Evolutionary conservation across 2,888 invertebrate species (phyloP), one percentile per base, ranked within the genome.

Genomic region (Creontiades dilutus): DNA sequence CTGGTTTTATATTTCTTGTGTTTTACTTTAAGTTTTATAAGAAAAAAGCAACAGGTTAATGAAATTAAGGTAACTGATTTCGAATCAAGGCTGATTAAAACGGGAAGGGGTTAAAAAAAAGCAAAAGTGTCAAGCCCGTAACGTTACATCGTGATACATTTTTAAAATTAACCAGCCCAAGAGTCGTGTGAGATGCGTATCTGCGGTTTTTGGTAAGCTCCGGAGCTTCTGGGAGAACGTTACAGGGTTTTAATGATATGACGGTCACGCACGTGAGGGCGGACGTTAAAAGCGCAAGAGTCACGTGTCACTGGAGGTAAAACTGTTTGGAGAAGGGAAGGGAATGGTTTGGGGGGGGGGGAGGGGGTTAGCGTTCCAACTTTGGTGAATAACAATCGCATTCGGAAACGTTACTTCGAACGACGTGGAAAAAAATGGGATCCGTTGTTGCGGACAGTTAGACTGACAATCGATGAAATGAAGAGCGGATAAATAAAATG

Each of bases 231-330:
- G 68, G 68, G 12, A 23, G 68, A 68, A 7, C 68, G 23, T 68
- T 37, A 68, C 68, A 27, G 23, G 9, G 68, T 68, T 68, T 68
- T 68, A 68, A 68, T 68, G 68, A 68, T 68, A 68, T 68, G 68
- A 23, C 23, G 23, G 68, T 68, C 68, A 68, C 68, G 68, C 68
- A 68, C 68, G 68, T 68, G 23, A 23, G 68, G 68, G 52, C 13
- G 52, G 52, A 52, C 52, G 52, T 13, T 52, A 52, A 52, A 52
- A 52, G 52, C 16, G 52, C 52, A 14, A 12, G 23, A 68, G 68
- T 68, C 68, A 68, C 68, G 68, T 68, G 68, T 68, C 68, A 68
- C 68, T 68, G 68, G 68, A 68, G 68, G 68, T 68, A 68, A 68
- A 68, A 68, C 68, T 4, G 19, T 68, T 68, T 61, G 16, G 61